phyloP scores from a whole-genome alignment of 1,140 invertebrate genomes.

The Leguminivora glycinivorella region DNA sequence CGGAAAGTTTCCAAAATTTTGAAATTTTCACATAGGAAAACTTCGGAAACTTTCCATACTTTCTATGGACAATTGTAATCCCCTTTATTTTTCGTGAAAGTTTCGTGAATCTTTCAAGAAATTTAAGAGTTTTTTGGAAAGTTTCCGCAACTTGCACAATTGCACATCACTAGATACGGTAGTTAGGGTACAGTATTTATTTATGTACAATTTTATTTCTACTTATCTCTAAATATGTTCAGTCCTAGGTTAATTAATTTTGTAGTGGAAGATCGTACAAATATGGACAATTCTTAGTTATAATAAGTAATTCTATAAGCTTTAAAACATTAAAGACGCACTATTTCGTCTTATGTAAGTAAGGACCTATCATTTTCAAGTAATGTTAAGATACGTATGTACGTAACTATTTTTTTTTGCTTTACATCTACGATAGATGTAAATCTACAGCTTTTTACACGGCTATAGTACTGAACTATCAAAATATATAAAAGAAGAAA shows the following conservation, averaged over 20 bases:
- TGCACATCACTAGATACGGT: too few species aligned
- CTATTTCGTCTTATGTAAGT: neutral
- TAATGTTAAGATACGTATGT: neutral
- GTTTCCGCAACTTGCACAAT: too few species aligned
- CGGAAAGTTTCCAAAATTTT: too few species aligned
- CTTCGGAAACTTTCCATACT: too few species aligned
- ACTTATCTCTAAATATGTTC: neutral
- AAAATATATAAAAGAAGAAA: too few species aligned
- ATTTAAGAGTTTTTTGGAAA: too few species aligned
- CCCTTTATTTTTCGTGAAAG: too few species aligned
- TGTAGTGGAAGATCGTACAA: neutral
- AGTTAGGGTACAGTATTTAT: neutral
- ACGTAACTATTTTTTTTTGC: neutral
- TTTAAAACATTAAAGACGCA: conserved; percentile 10
- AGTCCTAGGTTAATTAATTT: neutral
- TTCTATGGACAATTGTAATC: too few species aligned
- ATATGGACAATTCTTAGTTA: neutral
- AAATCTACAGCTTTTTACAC: too few species aligned
- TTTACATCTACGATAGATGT: neutral
- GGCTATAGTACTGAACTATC: too few species aligned
- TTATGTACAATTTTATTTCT: neutral
- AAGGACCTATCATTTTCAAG: neutral
- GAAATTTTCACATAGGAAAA: too few species aligned
- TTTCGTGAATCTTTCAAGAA: too few species aligned
- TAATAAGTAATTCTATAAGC: conserved; percentile 25